Evolutionary conservation across 2,888 invertebrate species (phyloP), one percentile per base, ranked within the genome.

Genomic region (Cryptocheilus praepositus): DNA sequence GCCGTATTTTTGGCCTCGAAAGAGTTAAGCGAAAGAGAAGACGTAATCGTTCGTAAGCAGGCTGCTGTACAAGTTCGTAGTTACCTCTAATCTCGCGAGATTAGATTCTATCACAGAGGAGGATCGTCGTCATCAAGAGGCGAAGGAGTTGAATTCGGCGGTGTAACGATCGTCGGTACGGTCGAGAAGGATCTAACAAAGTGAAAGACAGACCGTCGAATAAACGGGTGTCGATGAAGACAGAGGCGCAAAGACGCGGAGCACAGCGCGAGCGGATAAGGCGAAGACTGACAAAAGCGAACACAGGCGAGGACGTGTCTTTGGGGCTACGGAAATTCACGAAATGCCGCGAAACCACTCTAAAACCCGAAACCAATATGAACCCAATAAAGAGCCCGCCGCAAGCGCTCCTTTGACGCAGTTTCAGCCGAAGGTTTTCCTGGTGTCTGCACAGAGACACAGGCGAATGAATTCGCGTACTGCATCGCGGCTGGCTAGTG

Each of bases 321-420:
- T 49, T 49, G 58, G 44, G 55, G 64, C 66, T 52, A 21, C 19
- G 16, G 58, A 59, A 70, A 70, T 73, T 70, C 59, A 55, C 55
- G 45, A 60, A 21, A 46, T 16, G 19, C 58, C 53, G 19, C 52
- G 67, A 56, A 57, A 56, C 43, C 44, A 52, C 46, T 56, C 43
- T 25, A 53, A 36, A 72, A 74, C 66, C 56, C 60, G 53, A n/a
- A 45, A 45, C 52, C 44, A 46, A 68, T 45, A 57, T 52, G 43
- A 49, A 65, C 19, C 59, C 65, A 57, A 52, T 46, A 61, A 63
- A 77, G 63, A 61, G 74, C 56, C 65, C 44, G 63, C 57, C 58
- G 64, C 72, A 46, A 61, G 36, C 52, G 44, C 63, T 56, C 64
- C 74, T 74, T 74, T 72, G 36, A 36, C 36, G 36, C 36, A 36